Base-by-base conservation (phyloP, 2,113 vertebrate genomes). In the Otocyon megalotis region DNA sequence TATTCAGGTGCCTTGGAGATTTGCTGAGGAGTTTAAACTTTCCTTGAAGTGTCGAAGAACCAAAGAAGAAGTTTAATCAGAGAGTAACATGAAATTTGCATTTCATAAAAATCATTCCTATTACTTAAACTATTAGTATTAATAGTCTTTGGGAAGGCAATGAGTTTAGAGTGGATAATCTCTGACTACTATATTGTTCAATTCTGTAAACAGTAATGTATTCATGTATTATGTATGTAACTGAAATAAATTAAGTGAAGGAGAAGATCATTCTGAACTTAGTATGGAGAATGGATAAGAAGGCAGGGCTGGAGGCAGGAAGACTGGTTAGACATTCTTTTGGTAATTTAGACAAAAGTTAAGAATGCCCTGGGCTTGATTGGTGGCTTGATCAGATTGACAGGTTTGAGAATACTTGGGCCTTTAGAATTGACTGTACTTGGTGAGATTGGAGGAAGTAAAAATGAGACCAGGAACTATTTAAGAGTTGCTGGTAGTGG, bases 331-430 rank as follows among this genome's bases (percentile, higher is more conserved):
- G 84, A 88, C 28, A 58, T 37, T 67, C 9, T 90, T 93, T 80
- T 95, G 30, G n/a, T 92, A 74, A 90, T 94, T 88, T 54, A 48
- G 56, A 58, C 16, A 83, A 48, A 82, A 87, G n/a, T 43, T 43
- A 35, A 84, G 22, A 54, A 3, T 92, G 32, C 80, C 58, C 20
- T 50, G 12, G 88, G 43, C 9, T 79, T 84, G 17, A 65, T 20
- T 88, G 17, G 62, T 82, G 37, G 13, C 48, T 86, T 0, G 19
- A 43, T 43, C 43, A 90, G 58, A 37, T 60, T 37, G 63, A 88
- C 58, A 53, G 20, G 20, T 80, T 80, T 94, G 72, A 71, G 88
- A n/a, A 60, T 15, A 43, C 22, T 67, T 54, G 54, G 50, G 62
- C 8, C 32, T 17, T 93, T 81, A 88, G 65, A 93, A 65, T 37